Base-by-base conservation (phyloP, 2,797 vertebrate genomes). In the Macropodus opercularis region DNA sequence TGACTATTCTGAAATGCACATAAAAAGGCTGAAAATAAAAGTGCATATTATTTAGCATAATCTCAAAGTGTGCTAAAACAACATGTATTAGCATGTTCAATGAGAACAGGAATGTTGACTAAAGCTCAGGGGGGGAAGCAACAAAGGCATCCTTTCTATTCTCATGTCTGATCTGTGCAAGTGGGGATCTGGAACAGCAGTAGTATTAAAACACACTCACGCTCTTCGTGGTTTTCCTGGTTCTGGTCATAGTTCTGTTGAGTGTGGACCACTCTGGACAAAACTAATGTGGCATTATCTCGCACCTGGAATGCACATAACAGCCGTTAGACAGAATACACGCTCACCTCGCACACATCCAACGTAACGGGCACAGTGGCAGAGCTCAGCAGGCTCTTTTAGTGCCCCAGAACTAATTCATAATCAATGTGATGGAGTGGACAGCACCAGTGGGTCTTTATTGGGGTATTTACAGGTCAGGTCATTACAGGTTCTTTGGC, bases 171-270 rank as follows among this genome's bases (percentile, higher is more conserved):
- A 62, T 67, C 27, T 39, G 1, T 21, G 44, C 40, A 62, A 1
- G 2, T 57, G 23, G 29, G 34, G 15, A 48, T 35, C 64, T 64
- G 31, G 58, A 44, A 36, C 54, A 22, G 47, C 24, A 39, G 18
- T 29, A 14, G 24, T 63, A 22, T 17, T 24, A 18, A 27, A 8
- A 62, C 43, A 69, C 24, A 95, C 96, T 85, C 86, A 99, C 97
- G 94, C 83, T 99, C 97, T 59, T 96, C 97, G 0, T 96, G 95
- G 74, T 96, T 92, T 75, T 98, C 96, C 76, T 97, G 97, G 85
- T 98, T 96, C 83, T 95, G 96, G 83, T 98, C 94, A 29, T 96
- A 96, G 6, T 95, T 96, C 72, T 97, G 96, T 67, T 95, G 96
- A 19, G 90, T 93, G 84, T 97, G 92, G 14, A 83, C 64, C 80